A percentile compares a stretch with the other conserved stretches of the same genome.
Evolutionary conservation across 2,797 vertebrate species (phyloP).

Genomic region (Cyclura pinguis): DNA sequence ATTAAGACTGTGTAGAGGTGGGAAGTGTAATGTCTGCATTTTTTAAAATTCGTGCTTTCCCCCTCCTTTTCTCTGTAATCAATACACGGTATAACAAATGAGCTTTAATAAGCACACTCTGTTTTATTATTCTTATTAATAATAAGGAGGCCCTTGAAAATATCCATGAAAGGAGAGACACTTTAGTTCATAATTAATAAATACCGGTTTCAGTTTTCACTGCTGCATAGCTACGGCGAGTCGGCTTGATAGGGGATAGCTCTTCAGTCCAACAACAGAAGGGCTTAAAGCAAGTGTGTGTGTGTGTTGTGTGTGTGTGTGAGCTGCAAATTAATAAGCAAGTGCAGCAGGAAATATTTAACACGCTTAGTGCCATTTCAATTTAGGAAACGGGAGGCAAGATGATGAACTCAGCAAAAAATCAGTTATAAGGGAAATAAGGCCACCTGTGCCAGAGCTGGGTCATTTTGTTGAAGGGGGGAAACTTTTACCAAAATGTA

Average conservation of each 20-base stretch:
- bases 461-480: not conserved
- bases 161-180: conserved; percentile 66
- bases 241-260: not conserved
- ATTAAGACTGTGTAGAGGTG: conserved; percentile 5
- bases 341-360: not conserved
- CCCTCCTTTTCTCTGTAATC: conserved; percentile 16
- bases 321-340: accelerated
- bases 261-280: not conserved
- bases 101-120: conserved; percentile 62
- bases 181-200: conserved; percentile 74
- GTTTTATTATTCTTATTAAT: conserved; percentile 69
- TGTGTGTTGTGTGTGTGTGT: too few species aligned
- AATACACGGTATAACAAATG: conserved; percentile 65
- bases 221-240: conserved; percentile 35
- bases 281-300: not conserved
- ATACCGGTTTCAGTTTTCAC: conserved; percentile 53
- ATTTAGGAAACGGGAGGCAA: not conserved
- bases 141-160: conserved; percentile 69
- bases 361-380: not conserved
- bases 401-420: not conserved
- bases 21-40: conserved; percentile 36
- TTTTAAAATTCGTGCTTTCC: conserved; percentile 26
- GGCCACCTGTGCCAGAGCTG: too few species aligned
- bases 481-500: too few species aligned
- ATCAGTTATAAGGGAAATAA: not conserved